Conservation (phyloP, 2,797 vertebrate genomes). For the Amphiprion clarkii region DNA sequence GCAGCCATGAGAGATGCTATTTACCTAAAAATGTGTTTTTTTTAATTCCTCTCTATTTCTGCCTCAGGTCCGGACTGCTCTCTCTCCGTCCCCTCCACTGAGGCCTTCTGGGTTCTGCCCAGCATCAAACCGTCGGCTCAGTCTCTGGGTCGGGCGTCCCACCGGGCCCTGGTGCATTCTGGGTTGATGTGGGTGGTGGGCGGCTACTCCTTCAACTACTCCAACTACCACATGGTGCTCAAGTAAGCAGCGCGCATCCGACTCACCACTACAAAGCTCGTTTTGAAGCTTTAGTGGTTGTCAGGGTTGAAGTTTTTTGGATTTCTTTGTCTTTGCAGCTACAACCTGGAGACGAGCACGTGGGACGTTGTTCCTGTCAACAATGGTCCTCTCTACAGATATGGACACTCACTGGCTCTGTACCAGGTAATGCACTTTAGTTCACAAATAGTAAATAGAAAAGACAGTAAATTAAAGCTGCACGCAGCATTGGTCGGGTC, state of each 20-base stretch:
- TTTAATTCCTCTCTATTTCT: neutral
- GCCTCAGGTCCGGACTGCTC: slow-evolving; percentile 93
- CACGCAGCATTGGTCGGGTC: no score
- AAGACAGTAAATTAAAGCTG: no score
- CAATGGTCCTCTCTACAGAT: slow-evolving; percentile 90
- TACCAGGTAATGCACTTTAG: slow-evolving; percentile 84
- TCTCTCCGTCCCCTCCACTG: slow-evolving; percentile 92
- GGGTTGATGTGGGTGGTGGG: slow-evolving; percentile 98
- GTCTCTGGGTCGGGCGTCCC: slow-evolving; percentile 93
- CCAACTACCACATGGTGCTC: slow-evolving; percentile 94
- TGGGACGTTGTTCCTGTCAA: slow-evolving; percentile 89
- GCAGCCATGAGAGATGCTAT: no score
- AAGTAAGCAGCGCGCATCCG: slow-evolving; percentile 86
- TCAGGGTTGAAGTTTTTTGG: neutral
- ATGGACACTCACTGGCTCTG: slow-evolving; percentile 90
- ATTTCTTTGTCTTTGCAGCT: slow-evolving; percentile 74
- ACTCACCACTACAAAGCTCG: neutral
- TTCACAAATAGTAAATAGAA: no score
- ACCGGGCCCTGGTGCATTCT: slow-evolving; percentile 91
- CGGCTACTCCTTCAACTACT: slow-evolving; percentile 96
- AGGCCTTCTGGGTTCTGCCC: slow-evolving; percentile 95
- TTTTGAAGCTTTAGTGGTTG: no score
- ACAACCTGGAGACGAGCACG: slow-evolving; percentile 90
- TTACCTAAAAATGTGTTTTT: no score
- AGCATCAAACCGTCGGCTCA: slow-evolving; percentile 94